Percentiles rank a stretch among this genome's conserved stretches.
Evolutionary conservation across 1,140 invertebrate genomes (phyloP).

Genomic region (Drosophila jambulina): DNA sequence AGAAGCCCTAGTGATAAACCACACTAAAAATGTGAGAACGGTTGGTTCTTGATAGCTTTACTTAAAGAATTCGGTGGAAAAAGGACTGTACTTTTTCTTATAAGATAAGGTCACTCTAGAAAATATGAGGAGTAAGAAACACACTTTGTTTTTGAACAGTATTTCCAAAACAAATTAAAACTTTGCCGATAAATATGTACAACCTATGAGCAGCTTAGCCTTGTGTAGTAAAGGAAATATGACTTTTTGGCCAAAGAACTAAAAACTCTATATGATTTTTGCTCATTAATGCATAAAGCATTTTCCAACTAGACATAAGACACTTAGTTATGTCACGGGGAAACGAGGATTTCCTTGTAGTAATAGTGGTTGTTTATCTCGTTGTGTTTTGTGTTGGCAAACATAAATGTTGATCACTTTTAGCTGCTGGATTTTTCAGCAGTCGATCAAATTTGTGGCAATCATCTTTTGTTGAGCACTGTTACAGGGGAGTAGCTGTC

Average conservation of each 20-base stretch:
- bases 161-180: neutral
- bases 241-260: neutral
- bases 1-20: too few relatives aligned
- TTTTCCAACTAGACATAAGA: neutral
- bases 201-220: neutral
- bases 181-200: neutral
- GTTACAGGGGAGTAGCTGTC: slow-evolving; percentile 12
- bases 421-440: slow-evolving; percentile 22
- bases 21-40: too few relatives aligned
- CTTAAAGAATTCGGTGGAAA: too few relatives aligned
- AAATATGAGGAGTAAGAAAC: too few relatives aligned
- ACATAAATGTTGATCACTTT: slow-evolving; percentile 29
- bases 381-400: slow-evolving; percentile 4
- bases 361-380: neutral
- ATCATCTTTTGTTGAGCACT: slow-evolving; percentile 45
- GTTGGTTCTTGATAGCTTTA: too few relatives aligned
- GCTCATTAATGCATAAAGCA: neutral
- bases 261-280: neutral
- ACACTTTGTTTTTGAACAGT: neutral
- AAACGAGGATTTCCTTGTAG: neutral
- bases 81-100: too few relatives aligned
- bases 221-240: neutral
- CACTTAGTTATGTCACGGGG: neutral
- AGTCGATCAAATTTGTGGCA: slow-evolving; percentile 41
- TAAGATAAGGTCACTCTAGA: too few relatives aligned